Conservation (phyloP, 2,888 invertebrate species). For the Adelphocoris suturalis region DNA sequence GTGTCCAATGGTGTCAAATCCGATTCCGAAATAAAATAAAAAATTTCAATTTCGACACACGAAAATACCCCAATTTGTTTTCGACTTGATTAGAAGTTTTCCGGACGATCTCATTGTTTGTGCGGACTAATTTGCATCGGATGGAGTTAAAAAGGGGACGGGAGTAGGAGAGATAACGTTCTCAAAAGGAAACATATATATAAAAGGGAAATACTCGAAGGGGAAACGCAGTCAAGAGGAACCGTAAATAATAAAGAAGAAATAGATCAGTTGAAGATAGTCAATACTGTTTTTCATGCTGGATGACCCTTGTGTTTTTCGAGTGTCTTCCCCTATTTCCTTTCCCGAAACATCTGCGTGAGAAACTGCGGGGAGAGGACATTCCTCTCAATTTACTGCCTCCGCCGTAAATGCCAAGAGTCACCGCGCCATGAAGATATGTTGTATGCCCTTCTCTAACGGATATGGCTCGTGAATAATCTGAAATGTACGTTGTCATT, state of each 20-base stretch:
- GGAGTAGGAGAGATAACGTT: conserved; percentile 28
- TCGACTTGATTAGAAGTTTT: background rate
- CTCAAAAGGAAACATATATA: background rate
- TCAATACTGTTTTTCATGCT: conserved; percentile 34
- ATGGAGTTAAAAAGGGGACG: background rate
- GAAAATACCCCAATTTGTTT: background rate
- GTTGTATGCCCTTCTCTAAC: background rate
- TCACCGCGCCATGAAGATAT: conserved; percentile 14
- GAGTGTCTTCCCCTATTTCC: background rate
- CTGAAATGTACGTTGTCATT: background rate
- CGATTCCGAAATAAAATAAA: no score
- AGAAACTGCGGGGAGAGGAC: conserved; percentile 22
- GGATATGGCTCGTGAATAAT: background rate
- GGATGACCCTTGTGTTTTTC: conserved; percentile 14
- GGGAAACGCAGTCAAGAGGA: background rate
- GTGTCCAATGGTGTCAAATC: no score
- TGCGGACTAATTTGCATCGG: conserved; percentile 10
- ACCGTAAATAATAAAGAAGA: conserved; percentile 43
- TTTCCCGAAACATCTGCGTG: conserved; percentile 15
- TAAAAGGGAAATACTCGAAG: background rate
- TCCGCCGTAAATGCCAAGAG: background rate
- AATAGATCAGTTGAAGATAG: conserved; percentile 50
- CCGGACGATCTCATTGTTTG: background rate
- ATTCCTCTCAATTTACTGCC: conserved; percentile 44
- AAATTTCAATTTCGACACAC: no score